phyloP scores from a whole-genome alignment of 2,113 vertebrate species.

The Aptenodytes patagonicus region DNA sequence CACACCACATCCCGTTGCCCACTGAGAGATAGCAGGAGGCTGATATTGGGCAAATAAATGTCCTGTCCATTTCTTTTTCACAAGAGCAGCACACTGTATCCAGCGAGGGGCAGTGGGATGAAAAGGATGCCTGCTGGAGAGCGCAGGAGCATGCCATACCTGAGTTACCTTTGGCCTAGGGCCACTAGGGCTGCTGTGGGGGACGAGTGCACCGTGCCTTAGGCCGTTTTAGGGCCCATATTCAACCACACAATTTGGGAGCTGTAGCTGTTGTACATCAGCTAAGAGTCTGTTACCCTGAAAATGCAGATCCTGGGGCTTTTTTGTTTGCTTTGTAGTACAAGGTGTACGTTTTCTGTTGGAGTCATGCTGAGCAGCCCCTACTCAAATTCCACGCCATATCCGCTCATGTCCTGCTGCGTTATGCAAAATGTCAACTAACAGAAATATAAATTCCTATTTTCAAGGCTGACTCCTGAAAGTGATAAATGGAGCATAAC shows the following conservation, averaged over 20 bases:
- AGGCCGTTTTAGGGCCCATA: rapidly evolving
- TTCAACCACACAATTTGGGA: background rate
- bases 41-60: background rate
- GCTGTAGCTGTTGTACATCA: background rate
- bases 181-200: rapidly evolving
- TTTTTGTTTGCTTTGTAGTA: background rate
- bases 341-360: background rate
- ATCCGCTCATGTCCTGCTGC: background rate
- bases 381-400: background rate
- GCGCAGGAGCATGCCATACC: background rate
- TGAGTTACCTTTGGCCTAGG: background rate
- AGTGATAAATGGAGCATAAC: background rate
- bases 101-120: background rate
- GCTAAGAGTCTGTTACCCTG: background rate
- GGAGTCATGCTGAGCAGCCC: background rate
- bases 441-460: background rate
- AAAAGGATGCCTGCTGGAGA: background rate
- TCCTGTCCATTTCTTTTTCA: background rate
- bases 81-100: background rate
- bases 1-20: rapidly evolving
- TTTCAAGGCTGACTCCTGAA: background rate
- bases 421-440: background rate
- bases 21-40: background rate
- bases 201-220: rapidly evolving
- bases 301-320: background rate